Evolutionary conservation across 2,113 vertebrate species (phyloP), one percentile per base, ranked within the genome.

Genomic region (Aix galericulata): DNA sequence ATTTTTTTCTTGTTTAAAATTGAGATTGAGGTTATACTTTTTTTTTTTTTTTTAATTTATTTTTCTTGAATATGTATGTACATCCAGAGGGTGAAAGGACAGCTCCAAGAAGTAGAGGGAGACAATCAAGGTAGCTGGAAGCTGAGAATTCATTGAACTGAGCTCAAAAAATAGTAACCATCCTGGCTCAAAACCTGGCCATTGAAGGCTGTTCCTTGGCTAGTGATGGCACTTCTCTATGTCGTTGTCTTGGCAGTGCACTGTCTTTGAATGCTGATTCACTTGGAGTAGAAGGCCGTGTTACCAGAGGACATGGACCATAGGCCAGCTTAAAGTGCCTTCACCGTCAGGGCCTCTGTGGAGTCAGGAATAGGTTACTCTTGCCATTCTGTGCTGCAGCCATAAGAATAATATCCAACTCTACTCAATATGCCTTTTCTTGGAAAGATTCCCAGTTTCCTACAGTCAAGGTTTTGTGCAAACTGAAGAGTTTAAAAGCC

Each of bases 401-500:
- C n/a, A 12, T 40, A 71, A 42, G 44, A 71, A 91, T 50, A 48
- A 0, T 79, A 89, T 85, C 9, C 74, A 82, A 48, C 58, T 25
- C 67, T 87, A 50, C 46, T 93, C 11, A 66, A 25, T 53, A 11
- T 74, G 82, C 31, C 31, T 76, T 73, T 83, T 88, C 59, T 95
- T 95, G 90, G 82, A 80, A 83, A 55, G 31, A 50, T 62, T 94
- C 86, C 73, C 1, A 3, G 46, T 77, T 86, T 91, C 72, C 63
- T 93, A 67, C 55, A 80, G 79, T 17, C 25, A 71, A 32, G 55
- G 52, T 88, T 90, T 95, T 42, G 52, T 83, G 72, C 80, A 90
- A 88, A 83, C 17, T 81, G 72, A 91, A 94, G 73, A 40, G 69
- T 88, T 83, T 88, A 77, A 90, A 94, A 92, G 32, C 73, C 83